phyloP scores from a whole-genome alignment of 1,140 invertebrate species.

The Idris sp. region DNA sequence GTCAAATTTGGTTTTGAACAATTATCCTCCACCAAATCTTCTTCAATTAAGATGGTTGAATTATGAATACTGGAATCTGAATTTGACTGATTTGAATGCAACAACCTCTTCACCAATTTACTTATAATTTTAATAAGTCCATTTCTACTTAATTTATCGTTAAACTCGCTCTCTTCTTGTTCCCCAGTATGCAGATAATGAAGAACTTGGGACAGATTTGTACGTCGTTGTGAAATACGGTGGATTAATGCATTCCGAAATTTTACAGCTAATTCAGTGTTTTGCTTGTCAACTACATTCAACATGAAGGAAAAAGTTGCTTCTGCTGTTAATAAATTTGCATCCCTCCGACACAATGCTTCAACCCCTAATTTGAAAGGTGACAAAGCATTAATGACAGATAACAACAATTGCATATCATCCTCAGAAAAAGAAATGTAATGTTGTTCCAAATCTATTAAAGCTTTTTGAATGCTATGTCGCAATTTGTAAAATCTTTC shows the following conservation, averaged over 20 bases:
- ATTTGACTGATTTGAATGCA: too few relatives aligned
- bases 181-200: background rate
- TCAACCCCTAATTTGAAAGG: slow-evolving; percentile 11
- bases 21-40: too few relatives aligned
- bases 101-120: too few relatives aligned
- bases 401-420: background rate
- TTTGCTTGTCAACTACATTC: background rate
- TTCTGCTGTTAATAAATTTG: slow-evolving; percentile 13
- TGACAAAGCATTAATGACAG: background rate
- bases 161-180: slow-evolving; percentile 1
- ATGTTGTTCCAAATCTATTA: slow-evolving; percentile 42
- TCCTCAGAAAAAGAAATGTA: slow-evolving; percentile 10
- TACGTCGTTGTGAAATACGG: slow-evolving; percentile 3
- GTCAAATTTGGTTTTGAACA: too few relatives aligned
- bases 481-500: slow-evolving; percentile 39
- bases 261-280: background rate
- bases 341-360: background rate
- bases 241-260: background rate
- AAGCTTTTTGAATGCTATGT: slow-evolving; percentile 34
- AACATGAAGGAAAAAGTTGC: slow-evolving; percentile 1
- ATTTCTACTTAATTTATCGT: background rate
- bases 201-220: slow-evolving; percentile 1
- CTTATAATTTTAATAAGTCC: too few relatives aligned
- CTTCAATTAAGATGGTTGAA: too few relatives aligned
- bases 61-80: too few relatives aligned